Base-by-base conservation (phyloP, 1,140 invertebrate species). In the Metopolophium dirhodum region DNA sequence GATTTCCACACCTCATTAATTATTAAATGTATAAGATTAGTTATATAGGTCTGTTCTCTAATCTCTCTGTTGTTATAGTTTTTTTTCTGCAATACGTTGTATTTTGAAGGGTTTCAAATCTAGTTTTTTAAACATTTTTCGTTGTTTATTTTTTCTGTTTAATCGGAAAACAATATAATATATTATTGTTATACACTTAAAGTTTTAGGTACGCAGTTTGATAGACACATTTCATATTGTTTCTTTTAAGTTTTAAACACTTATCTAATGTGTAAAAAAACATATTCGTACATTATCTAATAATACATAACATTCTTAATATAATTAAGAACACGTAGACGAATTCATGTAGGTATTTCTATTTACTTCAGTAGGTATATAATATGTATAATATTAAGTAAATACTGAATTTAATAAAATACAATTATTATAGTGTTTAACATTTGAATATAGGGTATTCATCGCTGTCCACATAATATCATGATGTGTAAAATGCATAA, bases 181-280 rank as follows among this genome's bases (percentile, higher is more conserved):
- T 37, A 37, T 37, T 37, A 37, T 37, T 37, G 2, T 37, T 1
- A n/a, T 18, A 18, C 9, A 0, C 14, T 0, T n/a, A 18, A n/a
- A n/a, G n/a, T 77, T 18, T 77, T 77, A n/a, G 61, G 14, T n/a
- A 18, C 14, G 4, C 0, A n/a, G n/a, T 77, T n/a, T 77, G 18
- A 77, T n/a, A n/a, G 30, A 18, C 30, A n/a, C 14, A 54, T 23
- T 3, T 68, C 6, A 57, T 11, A 68, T n/a, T n/a, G 61, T 14
- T 30, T 68, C 2, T n/a, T 68, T 68, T 30, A 68, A 68, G 30
- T n/a, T 68, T 68, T 30, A 68, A 68, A 68, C 26, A 68, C n/a
- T 68, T 68, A 14, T 68, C 0, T 68, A 30, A 2, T 68, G 3
- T 11, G 61, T n/a, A 68, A 30, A 68, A 57, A 68, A 54, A 54